phyloP scores from a whole-genome alignment of 2,888 invertebrate species.

The Anorthoa munda region DNA sequence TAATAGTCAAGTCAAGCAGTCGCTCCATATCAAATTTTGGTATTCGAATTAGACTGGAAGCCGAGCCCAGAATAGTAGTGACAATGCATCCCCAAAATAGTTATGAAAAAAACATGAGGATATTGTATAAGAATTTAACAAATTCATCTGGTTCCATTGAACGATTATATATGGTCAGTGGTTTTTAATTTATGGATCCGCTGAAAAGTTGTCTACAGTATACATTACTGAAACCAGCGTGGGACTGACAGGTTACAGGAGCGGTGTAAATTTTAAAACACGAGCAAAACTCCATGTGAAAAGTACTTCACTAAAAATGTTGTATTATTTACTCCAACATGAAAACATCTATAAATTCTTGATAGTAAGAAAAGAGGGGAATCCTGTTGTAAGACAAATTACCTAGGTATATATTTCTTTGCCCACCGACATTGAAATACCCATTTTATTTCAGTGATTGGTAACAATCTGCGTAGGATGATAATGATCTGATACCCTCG shows the following conservation, averaged over 20 bases:
- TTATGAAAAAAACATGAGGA: background rate
- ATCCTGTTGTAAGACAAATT: background rate
- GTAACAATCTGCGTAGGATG: slow-evolving; percentile 37
- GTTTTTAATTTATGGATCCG: slow-evolving; percentile 8
- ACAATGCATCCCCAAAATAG: background rate
- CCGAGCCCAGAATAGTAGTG: background rate
- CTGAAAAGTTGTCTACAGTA: slow-evolving; percentile 21
- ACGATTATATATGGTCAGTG: slow-evolving; percentile 2
- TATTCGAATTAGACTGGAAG: background rate
- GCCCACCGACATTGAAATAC: slow-evolving; percentile 4
- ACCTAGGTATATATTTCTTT: slow-evolving; percentile 1
- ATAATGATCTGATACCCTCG: slow-evolving; percentile 35
- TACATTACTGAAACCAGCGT: slow-evolving; percentile 13
- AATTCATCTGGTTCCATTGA: background rate
- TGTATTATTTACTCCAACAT: slow-evolving; percentile 13
- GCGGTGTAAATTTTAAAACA: slow-evolving; percentile 8
- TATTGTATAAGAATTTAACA: background rate
- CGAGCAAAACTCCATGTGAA: slow-evolving; percentile 2
- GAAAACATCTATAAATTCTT: slow-evolving; percentile 7
- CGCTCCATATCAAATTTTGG: background rate
- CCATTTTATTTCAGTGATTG: slow-evolving; percentile 25
- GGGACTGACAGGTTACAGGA: slow-evolving; percentile 13
- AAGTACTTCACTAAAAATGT: slow-evolving; percentile 15
- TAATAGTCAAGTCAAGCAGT: background rate
- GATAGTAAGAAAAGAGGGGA: slow-evolving; percentile 3